Evolutionary conservation across 2,113 vertebrate species (phyloP).

Genomic region (Entelurus aequoreus): DNA sequence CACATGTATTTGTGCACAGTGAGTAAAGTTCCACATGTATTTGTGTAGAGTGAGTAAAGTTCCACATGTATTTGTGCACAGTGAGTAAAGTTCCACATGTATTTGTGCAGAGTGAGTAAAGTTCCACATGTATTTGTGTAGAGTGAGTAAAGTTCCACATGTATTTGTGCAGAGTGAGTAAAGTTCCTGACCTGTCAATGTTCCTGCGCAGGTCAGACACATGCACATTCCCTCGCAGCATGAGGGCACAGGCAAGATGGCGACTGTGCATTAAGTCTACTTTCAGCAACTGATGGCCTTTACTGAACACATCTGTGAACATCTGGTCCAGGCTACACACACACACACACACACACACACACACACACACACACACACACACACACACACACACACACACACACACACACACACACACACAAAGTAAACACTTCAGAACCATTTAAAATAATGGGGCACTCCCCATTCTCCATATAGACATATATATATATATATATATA

Average conservation of each 20-base stretch:
- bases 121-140: no score
- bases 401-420: not conserved
- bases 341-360: not conserved
- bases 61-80: no score
- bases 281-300: conserved; percentile 88
- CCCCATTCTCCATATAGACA: no score
- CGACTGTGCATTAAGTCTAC: conserved; percentile 85
- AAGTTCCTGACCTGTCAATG: conserved; percentile 82
- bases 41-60: no score
- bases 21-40: no score
- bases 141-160: not conserved
- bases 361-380: not conserved
- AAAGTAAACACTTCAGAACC: not conserved
- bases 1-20: no score
- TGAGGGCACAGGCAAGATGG: conserved; percentile 91
- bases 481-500: no score
- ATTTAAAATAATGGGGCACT: no score
- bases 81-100: no score
- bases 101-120: no score
- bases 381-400: not conserved
- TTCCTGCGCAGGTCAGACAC: conserved; percentile 95
- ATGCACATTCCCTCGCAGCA: conserved; percentile 89
- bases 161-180: not conserved
- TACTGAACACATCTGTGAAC: conserved; percentile 96
- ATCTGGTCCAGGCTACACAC: conserved; percentile 86